Base-by-base conservation (phyloP, 2,113 vertebrate genomes). In the Pangasianodon gigas region DNA sequence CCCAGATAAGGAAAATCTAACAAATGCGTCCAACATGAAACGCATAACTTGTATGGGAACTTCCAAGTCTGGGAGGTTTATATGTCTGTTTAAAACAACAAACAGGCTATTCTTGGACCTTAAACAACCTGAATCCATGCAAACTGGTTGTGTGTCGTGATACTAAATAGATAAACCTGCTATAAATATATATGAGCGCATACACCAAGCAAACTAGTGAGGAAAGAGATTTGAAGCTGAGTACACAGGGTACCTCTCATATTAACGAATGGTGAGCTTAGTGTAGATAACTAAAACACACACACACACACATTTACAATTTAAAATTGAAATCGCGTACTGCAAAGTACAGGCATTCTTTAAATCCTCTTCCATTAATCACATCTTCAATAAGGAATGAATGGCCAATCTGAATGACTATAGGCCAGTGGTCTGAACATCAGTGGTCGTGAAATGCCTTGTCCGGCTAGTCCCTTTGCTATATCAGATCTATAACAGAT, bases 231-330 rank as follows among this genome's bases (percentile, higher is more conserved):
- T 52, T 74, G 51, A 74, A 51, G 51, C 52, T 58, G n/a, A 77
- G 52, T 74, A 87, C 71, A 87, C 16, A 41, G 19, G 32, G 37
- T 58, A 60, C 37, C 24, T 80, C 26, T 80, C 71, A 79, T 41
- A 46, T 46, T 46, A 67, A 37, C 29, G 48, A 87, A 77, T 69
- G 41, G 32, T 56, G 51, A 60, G 86, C 71, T 77, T 77, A 62
- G 26, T 19, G 74, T 87, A 48, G 54, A 29, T 79, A 77, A 87
- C 56, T 19, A 46, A 58, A 87, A 71, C 83, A 85, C 13, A 85
- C 41, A 85, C 46, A 71, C 84, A 69, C 21, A 52, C 37, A 37
- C 37, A 37, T 37, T 37, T 37, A 37, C 37, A 37, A 37, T 37
- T 37, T 37, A 37, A 37, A 37, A 37, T 1, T 37, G 37, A 37